phyloP scores from a whole-genome alignment of 2,113 vertebrate species.

The Anhinga anhinga region DNA sequence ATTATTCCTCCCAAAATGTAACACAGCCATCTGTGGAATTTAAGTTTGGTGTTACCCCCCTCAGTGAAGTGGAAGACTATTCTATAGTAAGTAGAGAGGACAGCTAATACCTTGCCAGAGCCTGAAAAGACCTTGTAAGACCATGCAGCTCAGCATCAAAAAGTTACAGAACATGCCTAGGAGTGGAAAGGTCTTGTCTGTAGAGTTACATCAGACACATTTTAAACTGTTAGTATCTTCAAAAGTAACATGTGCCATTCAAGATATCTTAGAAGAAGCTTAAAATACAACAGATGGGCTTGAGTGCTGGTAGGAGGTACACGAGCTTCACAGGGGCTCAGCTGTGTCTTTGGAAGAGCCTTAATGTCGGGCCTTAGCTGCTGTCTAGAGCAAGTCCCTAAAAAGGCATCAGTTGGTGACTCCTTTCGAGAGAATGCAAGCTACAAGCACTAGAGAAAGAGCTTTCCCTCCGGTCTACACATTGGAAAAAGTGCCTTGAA shows the following conservation, averaged over 20 bases:
- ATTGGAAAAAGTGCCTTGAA: slow-evolving; percentile 11
- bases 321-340: background rate
- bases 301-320: background rate
- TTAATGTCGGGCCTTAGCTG: background rate
- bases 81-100: background rate
- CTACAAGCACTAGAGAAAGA: background rate
- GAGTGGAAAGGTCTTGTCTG: background rate
- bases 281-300: background rate
- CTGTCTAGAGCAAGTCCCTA: background rate
- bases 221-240: slow-evolving; percentile 11
- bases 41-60: background rate
- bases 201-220: slow-evolving; percentile 18
- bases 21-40: background rate
- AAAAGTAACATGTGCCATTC: slow-evolving; percentile 6
- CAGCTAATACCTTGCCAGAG: background rate
- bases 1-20: background rate
- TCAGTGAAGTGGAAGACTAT: background rate
- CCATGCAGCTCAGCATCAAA: background rate
- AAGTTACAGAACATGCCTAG: background rate
- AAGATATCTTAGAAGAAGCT: background rate
- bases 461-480: background rate
- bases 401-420: background rate
- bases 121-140: background rate
- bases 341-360: slow-evolving; percentile 37
- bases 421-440: background rate